phyloP scores from a whole-genome alignment of 1,140 invertebrate species.

The Cotesia vestalis region DNA sequence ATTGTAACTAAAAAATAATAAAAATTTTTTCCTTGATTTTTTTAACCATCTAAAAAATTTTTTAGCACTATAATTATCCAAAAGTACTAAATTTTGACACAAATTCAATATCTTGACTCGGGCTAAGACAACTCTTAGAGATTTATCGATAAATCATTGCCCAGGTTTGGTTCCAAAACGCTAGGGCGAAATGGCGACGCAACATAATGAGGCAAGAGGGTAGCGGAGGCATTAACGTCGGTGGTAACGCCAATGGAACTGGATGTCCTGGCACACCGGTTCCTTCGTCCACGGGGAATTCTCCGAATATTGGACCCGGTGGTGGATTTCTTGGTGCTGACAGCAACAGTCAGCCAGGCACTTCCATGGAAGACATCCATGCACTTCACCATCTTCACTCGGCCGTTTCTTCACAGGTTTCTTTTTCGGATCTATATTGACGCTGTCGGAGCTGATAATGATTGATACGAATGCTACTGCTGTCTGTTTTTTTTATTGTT shows the following conservation, averaged over 20 bases:
- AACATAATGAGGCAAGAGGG: constrained; percentile 82
- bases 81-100: background rate
- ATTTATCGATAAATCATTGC: constrained; percentile 3
- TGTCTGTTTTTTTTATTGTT: constrained; percentile 26
- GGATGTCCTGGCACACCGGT: constrained; percentile 62
- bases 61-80: too few relatives aligned
- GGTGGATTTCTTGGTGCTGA: constrained; percentile 57
- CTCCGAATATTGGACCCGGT: constrained; percentile 55
- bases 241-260: too few relatives aligned
- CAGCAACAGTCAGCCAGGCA: constrained; percentile 64
- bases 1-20: too few relatives aligned
- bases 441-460: constrained; percentile 50
- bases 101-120: background rate
- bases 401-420: constrained; percentile 63
- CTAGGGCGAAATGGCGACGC: constrained; percentile 92
- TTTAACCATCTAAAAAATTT: too few relatives aligned
- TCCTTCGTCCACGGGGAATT: constrained; percentile 58
- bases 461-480: constrained; percentile 40
- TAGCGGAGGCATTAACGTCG: constrained; percentile 51
- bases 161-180: constrained; percentile 99
- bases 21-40: too few relatives aligned
- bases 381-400: constrained; percentile 64
- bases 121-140: too few relatives aligned
- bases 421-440: constrained; percentile 66
- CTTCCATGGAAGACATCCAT: constrained; percentile 64